phyloP scores from a whole-genome alignment of 2,888 invertebrate species.

The Cataglyphis albicans region DNA sequence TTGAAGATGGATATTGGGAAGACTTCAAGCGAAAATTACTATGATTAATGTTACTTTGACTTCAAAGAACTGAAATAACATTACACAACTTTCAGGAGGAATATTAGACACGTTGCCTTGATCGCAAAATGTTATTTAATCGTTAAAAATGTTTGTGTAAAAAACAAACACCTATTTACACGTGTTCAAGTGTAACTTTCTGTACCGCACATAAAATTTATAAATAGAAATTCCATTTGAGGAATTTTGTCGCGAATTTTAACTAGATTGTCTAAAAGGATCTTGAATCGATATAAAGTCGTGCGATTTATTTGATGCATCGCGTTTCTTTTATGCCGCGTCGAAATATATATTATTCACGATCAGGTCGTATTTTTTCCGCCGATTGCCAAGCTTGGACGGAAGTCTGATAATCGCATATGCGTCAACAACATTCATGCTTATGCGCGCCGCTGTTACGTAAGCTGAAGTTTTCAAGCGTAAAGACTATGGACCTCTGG shows the following conservation, averaged over 20 bases:
- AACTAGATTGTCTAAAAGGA: too few species aligned
- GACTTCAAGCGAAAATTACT: slow-evolving; percentile 21
- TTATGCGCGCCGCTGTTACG: slow-evolving; percentile 52
- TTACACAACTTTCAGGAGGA: slow-evolving; percentile 39
- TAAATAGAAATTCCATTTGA: too few species aligned
- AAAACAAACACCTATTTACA: too few species aligned
- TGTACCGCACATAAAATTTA: too few species aligned
- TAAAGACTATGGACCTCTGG: slow-evolving; percentile 53
- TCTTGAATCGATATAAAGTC: not conserved
- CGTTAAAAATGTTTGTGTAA: not conserved
- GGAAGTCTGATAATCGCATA: slow-evolving; percentile 71
- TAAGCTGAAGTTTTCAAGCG: slow-evolving; percentile 60
- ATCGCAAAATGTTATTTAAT: not conserved
- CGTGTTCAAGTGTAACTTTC: too few species aligned
- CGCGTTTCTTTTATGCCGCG: slow-evolving; percentile 7
- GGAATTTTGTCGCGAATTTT: too few species aligned
- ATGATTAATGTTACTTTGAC: slow-evolving; percentile 39
- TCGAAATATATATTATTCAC: slow-evolving; percentile 32
- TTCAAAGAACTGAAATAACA: slow-evolving; percentile 26
- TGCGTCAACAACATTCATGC: slow-evolving; percentile 64
- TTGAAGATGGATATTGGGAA: slow-evolving; percentile 35
- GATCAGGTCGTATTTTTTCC: slow-evolving; percentile 39
- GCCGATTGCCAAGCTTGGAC: slow-evolving; percentile 48
- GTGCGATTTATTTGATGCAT: slow-evolving; percentile 17
- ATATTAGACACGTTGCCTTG: slow-evolving; percentile 12